Evolutionary conservation across 2,797 vertebrate species (phyloP).

Genomic region (Rhinatrema bivittatum): DNA sequence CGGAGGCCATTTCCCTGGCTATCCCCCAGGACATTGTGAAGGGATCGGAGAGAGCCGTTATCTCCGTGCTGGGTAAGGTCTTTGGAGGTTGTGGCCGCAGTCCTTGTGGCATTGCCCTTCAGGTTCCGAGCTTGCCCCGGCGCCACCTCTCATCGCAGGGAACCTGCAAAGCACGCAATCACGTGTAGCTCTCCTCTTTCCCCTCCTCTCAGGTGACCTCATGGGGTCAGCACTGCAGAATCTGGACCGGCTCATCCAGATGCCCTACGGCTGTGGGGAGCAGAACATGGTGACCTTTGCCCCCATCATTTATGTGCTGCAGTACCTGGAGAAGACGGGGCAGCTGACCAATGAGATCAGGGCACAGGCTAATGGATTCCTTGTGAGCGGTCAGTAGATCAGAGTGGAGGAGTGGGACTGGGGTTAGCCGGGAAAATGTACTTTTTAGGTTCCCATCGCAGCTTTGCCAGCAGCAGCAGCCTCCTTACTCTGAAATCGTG

Average conservation of each 20-base stretch:
- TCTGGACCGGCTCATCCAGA: conserved; percentile 19
- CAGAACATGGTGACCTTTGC: conserved; percentile 39
- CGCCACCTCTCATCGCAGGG: not conserved
- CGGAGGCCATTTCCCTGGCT: conserved; percentile 36
- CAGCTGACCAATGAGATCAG: conserved; percentile 24
- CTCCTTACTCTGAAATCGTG: not conserved
- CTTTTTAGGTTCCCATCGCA: too few relatives aligned
- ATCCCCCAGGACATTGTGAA: conserved; percentile 38
- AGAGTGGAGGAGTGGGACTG: too few relatives aligned
- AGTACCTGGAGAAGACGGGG: conserved; percentile 33
- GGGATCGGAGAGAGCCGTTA: conserved; percentile 33
- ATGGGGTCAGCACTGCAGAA: conserved; percentile 9
- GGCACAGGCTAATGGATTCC: conserved; percentile 1
- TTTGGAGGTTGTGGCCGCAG: too few relatives aligned
- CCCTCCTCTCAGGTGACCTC: conserved; percentile 23
- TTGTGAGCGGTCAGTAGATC: conserved; percentile 16
- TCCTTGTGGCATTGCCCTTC: too few relatives aligned
- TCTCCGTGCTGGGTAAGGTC: conserved; percentile 43
- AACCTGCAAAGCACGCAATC: not conserved
- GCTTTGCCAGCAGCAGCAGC: too few relatives aligned
- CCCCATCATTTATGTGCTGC: conserved; percentile 16
- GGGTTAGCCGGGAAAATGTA: too few relatives aligned
- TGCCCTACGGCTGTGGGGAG: conserved; percentile 36
- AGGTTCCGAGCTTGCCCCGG: too few relatives aligned
- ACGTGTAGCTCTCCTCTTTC: not conserved